Evolutionary conservation across 2,888 invertebrate species (phyloP).

Genomic region (Temnothorax ravouxi): DNA sequence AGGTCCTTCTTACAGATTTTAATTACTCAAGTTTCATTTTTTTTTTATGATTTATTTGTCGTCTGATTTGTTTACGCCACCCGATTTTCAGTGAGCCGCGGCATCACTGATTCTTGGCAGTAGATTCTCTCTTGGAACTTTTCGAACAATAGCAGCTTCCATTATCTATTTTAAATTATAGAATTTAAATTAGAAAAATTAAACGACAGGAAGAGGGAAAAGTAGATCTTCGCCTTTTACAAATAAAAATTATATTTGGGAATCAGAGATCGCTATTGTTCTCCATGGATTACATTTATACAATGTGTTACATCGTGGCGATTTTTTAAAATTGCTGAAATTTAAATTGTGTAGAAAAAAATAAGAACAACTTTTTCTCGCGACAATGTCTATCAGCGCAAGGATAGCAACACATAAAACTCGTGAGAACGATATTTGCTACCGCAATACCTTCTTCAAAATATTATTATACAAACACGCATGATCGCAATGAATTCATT

Average conservation of each 20-base stretch:
- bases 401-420: not conserved
- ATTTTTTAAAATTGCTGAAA: conserved; percentile 63
- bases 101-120: not conserved
- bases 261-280: conserved; percentile 75
- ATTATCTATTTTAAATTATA: not conserved
- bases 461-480: conserved; percentile 24
- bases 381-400: not conserved
- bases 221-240: conserved; percentile 49
- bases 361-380: not conserved
- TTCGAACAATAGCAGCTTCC: not conserved
- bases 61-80: too few species aligned
- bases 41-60: too few species aligned
- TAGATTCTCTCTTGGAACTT: not conserved
- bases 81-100: too few species aligned
- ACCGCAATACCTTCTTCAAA: not conserved
- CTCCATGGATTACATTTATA: conserved; percentile 75
- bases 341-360: conserved; percentile 54
- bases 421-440: not conserved
- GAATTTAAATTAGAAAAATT: too few species aligned
- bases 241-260: conserved; percentile 81
- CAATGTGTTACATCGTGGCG: conserved; percentile 65
- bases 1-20: too few species aligned
- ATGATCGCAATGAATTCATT: not conserved
- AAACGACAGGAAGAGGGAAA: not conserved
- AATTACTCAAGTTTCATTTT: too few species aligned